Conservation (phyloP, 2,797 vertebrate genomes). For the Protosalanx chinensis region DNA sequence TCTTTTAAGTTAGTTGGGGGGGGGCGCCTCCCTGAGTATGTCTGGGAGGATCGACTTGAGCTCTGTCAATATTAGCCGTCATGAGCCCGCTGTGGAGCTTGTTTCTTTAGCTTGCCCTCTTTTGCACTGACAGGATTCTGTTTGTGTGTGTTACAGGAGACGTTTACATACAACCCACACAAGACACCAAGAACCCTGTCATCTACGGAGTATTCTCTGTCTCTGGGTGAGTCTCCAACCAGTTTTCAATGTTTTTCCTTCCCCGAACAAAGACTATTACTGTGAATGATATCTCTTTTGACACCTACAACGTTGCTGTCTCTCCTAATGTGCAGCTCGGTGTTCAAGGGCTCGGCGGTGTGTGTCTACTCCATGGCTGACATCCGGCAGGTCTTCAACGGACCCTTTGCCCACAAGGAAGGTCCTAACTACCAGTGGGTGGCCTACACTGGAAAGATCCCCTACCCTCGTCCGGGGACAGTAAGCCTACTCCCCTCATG, state of each 20-base stretch:
- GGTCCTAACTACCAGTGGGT: slow-evolving; percentile 99
- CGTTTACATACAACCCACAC: slow-evolving; percentile 95
- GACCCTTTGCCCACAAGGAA: slow-evolving; percentile 97
- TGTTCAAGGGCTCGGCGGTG: slow-evolving; percentile 96
- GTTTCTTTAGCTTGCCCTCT: slow-evolving; percentile 27
- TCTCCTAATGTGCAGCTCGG: slow-evolving; percentile 73
- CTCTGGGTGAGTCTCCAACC: slow-evolving; percentile 82
- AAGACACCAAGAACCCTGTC: slow-evolving; percentile 94
- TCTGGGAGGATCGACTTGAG: slow-evolving; percentile 33
- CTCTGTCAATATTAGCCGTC: slow-evolving; percentile 55
- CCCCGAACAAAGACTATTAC: neutral
- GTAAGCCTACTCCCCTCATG: slow-evolving; percentile 71
- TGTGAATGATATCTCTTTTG: neutral
- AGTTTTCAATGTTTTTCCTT: neutral
- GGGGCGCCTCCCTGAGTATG: slow-evolving; percentile 23
- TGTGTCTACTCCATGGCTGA: slow-evolving; percentile 99
- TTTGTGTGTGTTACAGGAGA: slow-evolving; percentile 80
- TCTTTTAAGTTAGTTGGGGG: slow-evolving; percentile 17
- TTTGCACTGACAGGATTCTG: slow-evolving; percentile 35
- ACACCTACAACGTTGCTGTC: neutral
- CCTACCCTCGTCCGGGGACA: slow-evolving; percentile 95
- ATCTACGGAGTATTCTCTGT: slow-evolving; percentile 96
- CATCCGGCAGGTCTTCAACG: slow-evolving; percentile 98
- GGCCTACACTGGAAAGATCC: slow-evolving; percentile 96
- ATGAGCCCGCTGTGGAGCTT: slow-evolving; percentile 32